These are phyloP conservation scores for Danaus plexippus DNA, from an alignment of 1,140 invertebrate genomes.

Conservation along the genomic window DNA sequence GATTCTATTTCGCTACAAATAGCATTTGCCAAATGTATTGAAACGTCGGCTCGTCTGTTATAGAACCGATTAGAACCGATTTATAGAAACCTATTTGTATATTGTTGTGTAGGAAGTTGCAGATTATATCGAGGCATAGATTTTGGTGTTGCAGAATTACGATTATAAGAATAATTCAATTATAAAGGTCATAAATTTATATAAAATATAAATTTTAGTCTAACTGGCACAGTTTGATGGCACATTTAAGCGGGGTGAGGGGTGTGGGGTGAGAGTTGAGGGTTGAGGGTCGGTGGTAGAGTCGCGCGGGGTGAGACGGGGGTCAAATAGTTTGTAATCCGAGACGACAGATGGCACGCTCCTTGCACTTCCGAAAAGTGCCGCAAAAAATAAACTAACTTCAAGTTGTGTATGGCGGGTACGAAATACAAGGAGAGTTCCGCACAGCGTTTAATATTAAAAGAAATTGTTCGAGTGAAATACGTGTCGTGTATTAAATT, in stretches of 20 bases:
- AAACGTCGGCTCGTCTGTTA: background rate
- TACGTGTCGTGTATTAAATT: too few relatives aligned
- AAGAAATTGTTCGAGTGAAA: background rate
- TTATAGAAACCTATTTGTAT: too few relatives aligned
- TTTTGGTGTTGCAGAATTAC: too few relatives aligned
- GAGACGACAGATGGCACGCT: conserved; percentile 56
- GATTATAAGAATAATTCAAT: too few relatives aligned
- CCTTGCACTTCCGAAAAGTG: conserved; percentile 58
- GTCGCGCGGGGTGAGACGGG: background rate
- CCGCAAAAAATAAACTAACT: conserved; percentile 40
- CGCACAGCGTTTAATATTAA: conserved; percentile 6
- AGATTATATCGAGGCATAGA: too few relatives aligned
- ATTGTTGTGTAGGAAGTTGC: too few relatives aligned
- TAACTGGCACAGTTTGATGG: too few relatives aligned
- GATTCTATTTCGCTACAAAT: conserved; percentile 1
- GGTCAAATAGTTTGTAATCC: conserved; percentile 33
- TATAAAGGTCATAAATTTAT: too few relatives aligned
- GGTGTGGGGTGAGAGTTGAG: background rate
- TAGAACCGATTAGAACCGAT: too few relatives aligned
- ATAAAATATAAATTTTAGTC: too few relatives aligned
- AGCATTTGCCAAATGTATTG: conserved; percentile 19
- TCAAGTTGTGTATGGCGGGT: conserved; percentile 11
- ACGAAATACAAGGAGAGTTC: conserved; percentile 15
- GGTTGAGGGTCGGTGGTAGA: background rate
- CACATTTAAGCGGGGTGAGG: too few relatives aligned